Evolutionary conservation across 2,113 vertebrate genomes (phyloP), one percentile per base, ranked within the genome.

Genomic region (Diadophis punctatus): DNA sequence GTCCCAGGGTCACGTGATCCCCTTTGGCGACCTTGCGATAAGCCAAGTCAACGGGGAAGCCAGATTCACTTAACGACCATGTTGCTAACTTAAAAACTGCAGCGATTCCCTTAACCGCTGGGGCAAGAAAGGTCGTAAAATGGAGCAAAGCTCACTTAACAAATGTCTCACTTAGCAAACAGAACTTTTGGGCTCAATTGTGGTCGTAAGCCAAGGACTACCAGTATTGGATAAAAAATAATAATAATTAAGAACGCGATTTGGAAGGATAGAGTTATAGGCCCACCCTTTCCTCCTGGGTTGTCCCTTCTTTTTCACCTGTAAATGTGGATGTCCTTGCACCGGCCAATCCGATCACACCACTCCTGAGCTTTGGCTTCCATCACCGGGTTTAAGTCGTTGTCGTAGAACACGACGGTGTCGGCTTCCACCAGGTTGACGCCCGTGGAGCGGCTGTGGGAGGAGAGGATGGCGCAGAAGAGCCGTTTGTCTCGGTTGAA

Each of bases 241-340:
- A 68, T 0, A 14, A 63, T 9, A 74, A 68, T n/a, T 1, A 74
- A 80, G 16, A 80, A 39, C n/a, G 2, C 2, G 16, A 74, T 39
- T 8, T 27, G 39, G 34, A 27, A 10, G 58, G 25, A 86, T 4
- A 39, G 23, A 1, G 9, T 18, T 48, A 48, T 25, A 25, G 16
- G 1, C 2, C 23, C 14, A 5, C 23, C 39, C 25, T 20, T 43
- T 6, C 4, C n/a, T n/a, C 23, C 10, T 2, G 23, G 3, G 39
- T 30, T 12, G 25, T 7, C n/a, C 18, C 34, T 34, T 34, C 68
- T 5, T 39, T 23, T 25, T 39, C 4, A 20, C 99, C 99, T 98
- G 98, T 99, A 99, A 95, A 99, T 99, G 95, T 99, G 98, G 94
- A 99, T 98, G 94, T 99, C 99, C 95, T 99, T 99, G 93, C 98